Percentiles rank a stretch among this genome's conserved stretches.
phyloP scores from a whole-genome alignment of 2,113 vertebrate genomes.

The Synodontis membranacea region DNA sequence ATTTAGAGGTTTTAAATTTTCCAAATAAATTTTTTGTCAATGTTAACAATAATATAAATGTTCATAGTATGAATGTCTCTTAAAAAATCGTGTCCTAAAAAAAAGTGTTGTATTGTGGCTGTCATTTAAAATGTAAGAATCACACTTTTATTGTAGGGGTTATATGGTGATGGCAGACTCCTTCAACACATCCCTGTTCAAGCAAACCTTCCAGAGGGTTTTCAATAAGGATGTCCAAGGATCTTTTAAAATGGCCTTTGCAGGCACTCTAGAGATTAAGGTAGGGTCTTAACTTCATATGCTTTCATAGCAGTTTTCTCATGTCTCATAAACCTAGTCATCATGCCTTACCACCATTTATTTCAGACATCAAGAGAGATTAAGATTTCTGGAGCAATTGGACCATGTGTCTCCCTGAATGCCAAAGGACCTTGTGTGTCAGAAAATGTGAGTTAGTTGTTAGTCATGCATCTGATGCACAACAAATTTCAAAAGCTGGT shows the following conservation, averaged over 20 bases:
- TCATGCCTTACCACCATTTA: neutral
- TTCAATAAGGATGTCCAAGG: slow-evolving; percentile 93
- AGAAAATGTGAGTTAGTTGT: slow-evolving; percentile 84
- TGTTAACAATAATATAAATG: neutral
- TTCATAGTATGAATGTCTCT: neutral
- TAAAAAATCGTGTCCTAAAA: too few relatives aligned
- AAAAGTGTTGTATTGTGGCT: neutral
- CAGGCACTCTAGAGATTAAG: slow-evolving; percentile 95
- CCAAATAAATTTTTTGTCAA: neutral
- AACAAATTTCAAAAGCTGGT: neutral
- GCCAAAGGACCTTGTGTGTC: slow-evolving; percentile 96
- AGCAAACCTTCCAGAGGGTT: slow-evolving; percentile 97
- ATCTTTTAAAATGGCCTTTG: slow-evolving; percentile 95
- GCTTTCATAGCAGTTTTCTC: neutral
- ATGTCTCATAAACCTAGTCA: neutral
- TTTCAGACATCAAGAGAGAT: slow-evolving; percentile 93
- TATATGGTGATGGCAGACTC: slow-evolving; percentile 99
- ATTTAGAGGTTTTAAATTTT: neutral
- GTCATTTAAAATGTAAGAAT: neutral
- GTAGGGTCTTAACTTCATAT: slow-evolving; percentile 65
- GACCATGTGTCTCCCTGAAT: slow-evolving; percentile 91
- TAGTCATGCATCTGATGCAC: neutral
- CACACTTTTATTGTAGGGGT: slow-evolving; percentile 71
- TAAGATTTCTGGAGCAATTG: slow-evolving; percentile 95
- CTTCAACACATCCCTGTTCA: slow-evolving; percentile 97